These are phyloP conservation scores for Aplidium turbinatum DNA, from an alignment of 23 tunicate genomes.

Conservation along the genomic window DNA sequence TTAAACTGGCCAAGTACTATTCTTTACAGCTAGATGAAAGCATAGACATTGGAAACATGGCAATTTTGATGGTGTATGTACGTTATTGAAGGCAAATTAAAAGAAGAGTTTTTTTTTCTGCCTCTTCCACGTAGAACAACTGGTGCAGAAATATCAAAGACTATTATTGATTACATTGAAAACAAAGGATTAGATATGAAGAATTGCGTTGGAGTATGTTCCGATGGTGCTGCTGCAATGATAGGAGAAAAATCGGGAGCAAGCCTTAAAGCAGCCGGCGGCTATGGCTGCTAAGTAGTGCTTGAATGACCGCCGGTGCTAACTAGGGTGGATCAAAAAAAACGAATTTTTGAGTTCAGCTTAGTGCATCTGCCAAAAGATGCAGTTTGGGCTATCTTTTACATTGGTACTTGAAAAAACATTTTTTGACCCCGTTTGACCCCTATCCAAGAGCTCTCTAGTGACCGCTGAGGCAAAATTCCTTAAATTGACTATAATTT, in stretches of 20 bases:
- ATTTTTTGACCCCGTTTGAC: too few species aligned
- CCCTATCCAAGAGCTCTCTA: too few species aligned
- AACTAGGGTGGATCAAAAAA: too few species aligned
- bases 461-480: too few species aligned
- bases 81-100: slow-evolving; percentile 15
- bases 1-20: slow-evolving; percentile 27
- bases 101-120: slow-evolving; percentile 10
- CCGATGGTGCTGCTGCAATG: slow-evolving; percentile 36
- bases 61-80: slow-evolving; percentile 8
- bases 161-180: slow-evolving; percentile 29
- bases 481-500: too few species aligned
- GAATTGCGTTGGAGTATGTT: slow-evolving; percentile 26
- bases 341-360: too few species aligned
- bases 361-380: too few species aligned
- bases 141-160: slow-evolving; percentile 27
- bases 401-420: too few species aligned
- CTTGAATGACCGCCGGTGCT: too few species aligned
- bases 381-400: too few species aligned
- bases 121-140: slow-evolving; percentile 29
- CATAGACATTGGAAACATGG: neutral
- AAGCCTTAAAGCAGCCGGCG: too few species aligned
- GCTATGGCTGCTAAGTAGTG: too few species aligned
- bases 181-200: slow-evolving; percentile 24
- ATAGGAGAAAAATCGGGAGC: slow-evolving; percentile 29
- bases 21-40: slow-evolving; percentile 24